phyloP scores from a whole-genome alignment of 35 echinoderm and acorn worm genomes.

The Nesometra sesokonis region DNA sequence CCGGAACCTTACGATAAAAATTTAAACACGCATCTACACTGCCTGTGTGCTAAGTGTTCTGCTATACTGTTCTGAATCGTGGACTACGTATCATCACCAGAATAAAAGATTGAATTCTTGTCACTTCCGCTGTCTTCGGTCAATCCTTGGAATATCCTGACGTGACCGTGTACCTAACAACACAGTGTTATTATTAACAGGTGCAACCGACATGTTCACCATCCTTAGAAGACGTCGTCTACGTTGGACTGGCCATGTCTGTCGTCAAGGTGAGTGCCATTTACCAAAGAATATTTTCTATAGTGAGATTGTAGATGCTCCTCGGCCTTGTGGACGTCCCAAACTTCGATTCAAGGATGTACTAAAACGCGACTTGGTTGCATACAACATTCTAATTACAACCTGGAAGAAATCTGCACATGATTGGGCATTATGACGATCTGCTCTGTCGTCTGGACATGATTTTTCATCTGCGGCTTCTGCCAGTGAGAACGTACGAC shows the following conservation, averaged over 20 bases:
- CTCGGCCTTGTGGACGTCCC: background rate
- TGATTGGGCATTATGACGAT: too few relatives aligned
- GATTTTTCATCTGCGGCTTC: too few relatives aligned
- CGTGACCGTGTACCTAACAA: slow-evolving; percentile 14
- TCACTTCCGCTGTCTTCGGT: slow-evolving; percentile 4
- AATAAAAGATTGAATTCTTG: slow-evolving; percentile 14
- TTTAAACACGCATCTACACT: background rate
- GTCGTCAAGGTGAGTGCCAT: background rate
- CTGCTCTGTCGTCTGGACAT: too few relatives aligned
- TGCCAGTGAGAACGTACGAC: too few relatives aligned
- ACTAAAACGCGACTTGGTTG: too few relatives aligned
- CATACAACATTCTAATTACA: too few relatives aligned
- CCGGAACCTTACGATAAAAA: slow-evolving; percentile 2
- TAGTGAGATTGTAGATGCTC: background rate
- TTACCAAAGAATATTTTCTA: slow-evolving; percentile 25
- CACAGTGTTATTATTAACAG: background rate
- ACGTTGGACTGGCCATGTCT: background rate
- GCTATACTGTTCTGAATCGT: slow-evolving; percentile 23
- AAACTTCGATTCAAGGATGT: slow-evolving; percentile 7
- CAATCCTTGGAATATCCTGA: slow-evolving; percentile 11
- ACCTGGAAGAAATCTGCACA: too few relatives aligned
- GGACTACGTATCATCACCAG: slow-evolving; percentile 19
- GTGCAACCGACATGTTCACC: background rate
- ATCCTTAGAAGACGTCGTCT: background rate
- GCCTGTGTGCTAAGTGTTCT: slow-evolving; percentile 6